Base-by-base conservation (phyloP, 2,797 vertebrate species). In the Danio kyathit region DNA sequence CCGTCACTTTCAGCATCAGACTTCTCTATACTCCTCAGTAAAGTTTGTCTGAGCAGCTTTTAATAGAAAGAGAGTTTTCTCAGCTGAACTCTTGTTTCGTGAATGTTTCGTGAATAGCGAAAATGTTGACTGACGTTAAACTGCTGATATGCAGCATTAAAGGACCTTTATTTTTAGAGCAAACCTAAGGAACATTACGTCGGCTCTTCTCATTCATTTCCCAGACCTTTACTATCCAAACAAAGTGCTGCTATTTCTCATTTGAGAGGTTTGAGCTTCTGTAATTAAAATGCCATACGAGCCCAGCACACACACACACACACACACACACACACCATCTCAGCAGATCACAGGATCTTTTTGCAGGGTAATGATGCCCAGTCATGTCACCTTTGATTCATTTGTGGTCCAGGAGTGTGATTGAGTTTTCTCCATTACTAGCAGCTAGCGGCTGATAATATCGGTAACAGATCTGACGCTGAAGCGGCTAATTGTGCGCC, bases 401-500 rank as follows among this genome's bases (percentile, higher is more conserved):
- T 66, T 73, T 65, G 70, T 4, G 60, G 76, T 59, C 9, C n/a
- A 3, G 21, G 12, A 61, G 17, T 10, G 46, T 56, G 80, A 70
- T 52, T 79, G 76, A 29, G 17, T 69, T 64, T 74, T 83, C 46
- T 75, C 43, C n/a, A 65, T 51, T 41, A 44, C 48, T 74, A 74
- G 61, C 40, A 13, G 54, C 56, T 14, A 19, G 14, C 44, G 8
- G 46, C 38, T 40, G 19, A 44, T 52, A 56, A 74, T 38, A 69
- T 51, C 7, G 81, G 69, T 70, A 83, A 75, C 51, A 9, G 82
- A 83, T 75, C 76, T 57, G 44, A 21, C 1, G 29, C 41, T 51
- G 13, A 78, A 38, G 38, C 54, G 7, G 61, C 63, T 79, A 79
- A 83, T 83, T 83, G 82, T 46, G 19, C 59, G n/a, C 56, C 76